Evolutionary conservation across 2,888 invertebrate species (phyloP), one percentile per base, ranked within the genome.

Genomic region (Papilio demoleus): DNA sequence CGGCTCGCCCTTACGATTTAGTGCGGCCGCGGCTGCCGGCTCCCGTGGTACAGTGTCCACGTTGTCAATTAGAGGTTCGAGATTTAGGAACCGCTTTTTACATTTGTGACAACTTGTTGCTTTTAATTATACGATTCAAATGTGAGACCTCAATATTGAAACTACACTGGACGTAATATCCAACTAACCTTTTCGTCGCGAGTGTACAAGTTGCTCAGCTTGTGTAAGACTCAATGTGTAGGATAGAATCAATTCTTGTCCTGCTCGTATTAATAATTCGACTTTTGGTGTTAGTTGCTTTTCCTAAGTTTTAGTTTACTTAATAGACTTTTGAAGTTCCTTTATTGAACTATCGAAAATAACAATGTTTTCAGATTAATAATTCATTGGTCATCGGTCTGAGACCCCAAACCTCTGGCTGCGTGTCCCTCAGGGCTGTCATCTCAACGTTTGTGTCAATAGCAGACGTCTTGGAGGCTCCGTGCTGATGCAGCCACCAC

Each of bases 401-500:
- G n/a, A 62, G 72, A 74, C 74, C 64, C 71, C 71, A 75, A 80
- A 82, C 83, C 86, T 85, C 86, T 84, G 81, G 79, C 65, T 27
- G 24, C 70, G 69, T 70, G 65, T 82, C 86, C 85, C 85, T 73
- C 71, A 76, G 85, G 86, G 75, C 73, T 42, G 65, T 59, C 81
- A 74, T 79, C 84, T 83, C 83, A 68, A 70, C 70, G 65, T 70
- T 70, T 70, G 56, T 70, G 85, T 87, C 88, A 86, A 83, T 83
- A 83, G 73, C 82, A 83, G 82, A 80, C 85, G 80, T 83, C 86
- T 84, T 82, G 74, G 77, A 78, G 70, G 72, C 71, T 70, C 71
- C 76, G 73, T 75, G 77, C 79, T 77, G 86, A 85, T 82, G 84
- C 85, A 80, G 85, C 81, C 78, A 73, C 74, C 73, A 75, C 65